Percentiles rank a stretch among this genome's conserved stretches.
Evolutionary conservation across 2,888 invertebrate species (phyloP).

Genomic region (Octonoba sinensis): DNA sequence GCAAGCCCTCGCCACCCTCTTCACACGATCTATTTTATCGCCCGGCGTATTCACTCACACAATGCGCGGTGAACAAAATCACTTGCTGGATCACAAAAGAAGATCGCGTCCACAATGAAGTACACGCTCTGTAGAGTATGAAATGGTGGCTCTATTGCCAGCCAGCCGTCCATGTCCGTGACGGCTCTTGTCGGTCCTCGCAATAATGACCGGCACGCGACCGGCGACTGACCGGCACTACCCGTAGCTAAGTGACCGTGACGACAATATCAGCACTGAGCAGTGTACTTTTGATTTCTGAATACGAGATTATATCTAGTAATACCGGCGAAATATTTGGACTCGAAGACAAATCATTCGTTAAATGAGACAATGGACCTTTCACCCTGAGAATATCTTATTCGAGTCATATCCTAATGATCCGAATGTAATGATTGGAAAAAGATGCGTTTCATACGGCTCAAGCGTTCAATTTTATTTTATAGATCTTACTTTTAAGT

Average conservation of each 20-base stretch:
- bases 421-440: no score
- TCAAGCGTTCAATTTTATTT: no score
- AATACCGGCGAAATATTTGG: no score
- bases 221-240: conserved; percentile 12
- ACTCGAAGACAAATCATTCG: no score
- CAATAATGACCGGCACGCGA: conserved; percentile 44
- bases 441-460: no score
- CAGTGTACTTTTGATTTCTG: not conserved
- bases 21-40: conserved; percentile 20
- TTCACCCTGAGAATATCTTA: no score
- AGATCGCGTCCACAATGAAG: conserved; percentile 20
- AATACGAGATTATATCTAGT: not conserved
- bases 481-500: no score
- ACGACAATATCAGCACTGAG: conserved; percentile 1
- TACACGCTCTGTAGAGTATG: conserved; percentile 54
- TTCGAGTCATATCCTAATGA: no score
- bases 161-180: conserved; percentile 45
- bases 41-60: not conserved
- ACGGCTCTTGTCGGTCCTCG: conserved; percentile 19
- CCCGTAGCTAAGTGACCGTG: conserved; percentile 29
- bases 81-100: conserved; percentile 44
- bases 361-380: no score
- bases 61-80: conserved; percentile 29
- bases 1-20: not conserved
- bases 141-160: conserved; percentile 43